Percentiles rank a stretch among this genome's conserved stretches.
These are phyloP conservation scores for Premnoplex brunnescens DNA, from an alignment of 2,797 vertebrate species.

Conservation along the genomic window DNA sequence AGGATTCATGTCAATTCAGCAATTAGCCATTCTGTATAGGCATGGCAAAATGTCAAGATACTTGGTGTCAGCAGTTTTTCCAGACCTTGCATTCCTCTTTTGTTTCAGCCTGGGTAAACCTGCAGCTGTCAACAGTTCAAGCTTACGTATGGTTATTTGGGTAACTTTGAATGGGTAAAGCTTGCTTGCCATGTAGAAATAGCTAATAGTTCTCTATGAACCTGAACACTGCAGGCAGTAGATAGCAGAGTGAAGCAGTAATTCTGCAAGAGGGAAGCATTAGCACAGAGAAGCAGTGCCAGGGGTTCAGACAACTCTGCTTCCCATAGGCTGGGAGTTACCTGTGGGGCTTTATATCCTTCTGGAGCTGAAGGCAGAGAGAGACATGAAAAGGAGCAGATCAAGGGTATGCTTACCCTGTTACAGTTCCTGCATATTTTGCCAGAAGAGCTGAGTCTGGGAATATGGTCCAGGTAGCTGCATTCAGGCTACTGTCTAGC, in stretches of 20 bases:
- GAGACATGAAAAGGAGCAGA: neutral
- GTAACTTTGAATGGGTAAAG: neutral
- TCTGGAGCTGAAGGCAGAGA: neutral
- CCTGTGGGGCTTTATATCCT: neutral
- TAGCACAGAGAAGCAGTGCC: neutral
- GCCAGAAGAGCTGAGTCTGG: neutral
- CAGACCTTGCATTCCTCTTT: neutral
- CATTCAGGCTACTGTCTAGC: neutral
- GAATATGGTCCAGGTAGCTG: neutral
- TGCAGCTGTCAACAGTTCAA: neutral
- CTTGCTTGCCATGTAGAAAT: neutral
- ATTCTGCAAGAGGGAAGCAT: neutral
- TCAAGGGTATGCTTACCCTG: neutral
- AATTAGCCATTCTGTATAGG: neutral
- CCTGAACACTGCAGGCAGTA: neutral
- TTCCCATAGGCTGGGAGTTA: neutral
- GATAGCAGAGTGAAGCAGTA: neutral
- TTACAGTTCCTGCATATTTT: constrained; percentile 7
- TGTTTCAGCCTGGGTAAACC: neutral
- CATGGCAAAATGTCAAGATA: neutral
- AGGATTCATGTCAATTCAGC: neutral
- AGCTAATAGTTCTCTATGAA: neutral
- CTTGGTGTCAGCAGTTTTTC: neutral
- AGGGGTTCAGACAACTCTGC: neutral
- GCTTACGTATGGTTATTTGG: neutral